Conservation (phyloP, 2,113 vertebrate species). For the Gopherus flavomarginatus region DNA sequence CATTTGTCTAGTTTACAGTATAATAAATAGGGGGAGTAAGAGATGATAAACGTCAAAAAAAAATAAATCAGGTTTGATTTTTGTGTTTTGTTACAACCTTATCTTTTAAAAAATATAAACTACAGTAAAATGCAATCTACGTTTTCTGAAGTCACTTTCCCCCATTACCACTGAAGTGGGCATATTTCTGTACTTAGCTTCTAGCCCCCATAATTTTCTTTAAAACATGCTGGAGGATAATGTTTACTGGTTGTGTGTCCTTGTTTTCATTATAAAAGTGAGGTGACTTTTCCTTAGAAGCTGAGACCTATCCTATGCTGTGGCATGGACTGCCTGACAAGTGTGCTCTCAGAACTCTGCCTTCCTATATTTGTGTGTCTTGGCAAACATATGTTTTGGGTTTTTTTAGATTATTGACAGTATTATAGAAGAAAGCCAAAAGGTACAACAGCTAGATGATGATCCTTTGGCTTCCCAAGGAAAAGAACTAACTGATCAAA, state of each 20-base stretch:
- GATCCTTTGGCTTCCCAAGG: conserved; percentile 75
- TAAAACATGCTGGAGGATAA: not conserved
- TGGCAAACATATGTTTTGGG: conserved; percentile 32
- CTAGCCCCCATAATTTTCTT: not conserved
- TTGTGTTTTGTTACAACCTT: not conserved
- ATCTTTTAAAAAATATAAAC: not conserved
- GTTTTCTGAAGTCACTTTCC: not conserved
- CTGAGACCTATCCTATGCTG: not conserved
- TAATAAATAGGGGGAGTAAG: not conserved
- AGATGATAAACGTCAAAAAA: not conserved
- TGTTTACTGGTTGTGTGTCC: not conserved
- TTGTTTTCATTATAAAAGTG: not conserved
- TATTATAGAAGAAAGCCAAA: conserved; percentile 97
- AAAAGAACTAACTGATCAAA: conserved; percentile 58
- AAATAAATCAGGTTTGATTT: not conserved
- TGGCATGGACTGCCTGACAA: not conserved
- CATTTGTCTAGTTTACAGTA: not conserved
- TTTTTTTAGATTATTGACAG: conserved; percentile 93
- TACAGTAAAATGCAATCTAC: not conserved
- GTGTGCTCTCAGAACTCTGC: not conserved
- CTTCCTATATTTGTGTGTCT: conserved; percentile 14
- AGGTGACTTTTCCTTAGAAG: not conserved
- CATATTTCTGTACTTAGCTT: not conserved
- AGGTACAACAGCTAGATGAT: conserved; percentile 82
- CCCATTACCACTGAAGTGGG: not conserved